Base-by-base conservation (phyloP, 2,113 vertebrate genomes). In the Epinephelus fuscoguttatus region DNA sequence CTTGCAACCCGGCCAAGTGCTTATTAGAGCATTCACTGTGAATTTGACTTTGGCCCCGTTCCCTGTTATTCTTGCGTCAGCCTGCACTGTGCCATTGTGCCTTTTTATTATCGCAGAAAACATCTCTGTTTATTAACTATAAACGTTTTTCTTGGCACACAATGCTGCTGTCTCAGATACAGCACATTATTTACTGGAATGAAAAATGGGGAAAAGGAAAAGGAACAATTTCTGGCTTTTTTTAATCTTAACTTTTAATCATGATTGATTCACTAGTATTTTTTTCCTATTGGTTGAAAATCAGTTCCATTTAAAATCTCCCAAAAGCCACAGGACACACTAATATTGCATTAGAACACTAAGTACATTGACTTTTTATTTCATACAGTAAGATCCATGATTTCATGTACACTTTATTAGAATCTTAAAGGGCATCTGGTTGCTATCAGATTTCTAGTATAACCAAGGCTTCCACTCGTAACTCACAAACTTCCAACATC, bases 11-110 rank as follows among this genome's bases (percentile, higher is more conserved):
- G 61, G 69, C 63, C 67, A 62, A 80, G 40, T 37, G 15, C 75
- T 90, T 77, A 78, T 89, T 90, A 83, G 70, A 84, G 49, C 68
- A 49, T 78, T 72, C 37, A 75, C 86, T 85, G 60, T 17, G 2
- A 59, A 53, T 90, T 27, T 57, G 25, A 81, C 70, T 68, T 81
- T 74, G 74, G 70, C 75, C 42, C 55, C 4, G 10, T 60, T 84
- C 66, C 15, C 40, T 60, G 55, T 79, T 85, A 55, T 59, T 80
- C 80, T 70, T 42, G 52, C 13, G 13, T 73, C 71, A 69, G 56
- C 40, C 25, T 53, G 67, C 40, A 2, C 0, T 25, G 23, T 56
- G 30, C 30, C 75, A 60, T 37, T 52, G 50, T 61, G 47, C 40
- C 49, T 45, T 75, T 78, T 80, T 30, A 27, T 78, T 86, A 56